A percentile compares a stretch with the other conserved stretches of the same genome.
Conservation (phyloP, 2,888 invertebrate species). For the Callyntrura sp. region DNA sequence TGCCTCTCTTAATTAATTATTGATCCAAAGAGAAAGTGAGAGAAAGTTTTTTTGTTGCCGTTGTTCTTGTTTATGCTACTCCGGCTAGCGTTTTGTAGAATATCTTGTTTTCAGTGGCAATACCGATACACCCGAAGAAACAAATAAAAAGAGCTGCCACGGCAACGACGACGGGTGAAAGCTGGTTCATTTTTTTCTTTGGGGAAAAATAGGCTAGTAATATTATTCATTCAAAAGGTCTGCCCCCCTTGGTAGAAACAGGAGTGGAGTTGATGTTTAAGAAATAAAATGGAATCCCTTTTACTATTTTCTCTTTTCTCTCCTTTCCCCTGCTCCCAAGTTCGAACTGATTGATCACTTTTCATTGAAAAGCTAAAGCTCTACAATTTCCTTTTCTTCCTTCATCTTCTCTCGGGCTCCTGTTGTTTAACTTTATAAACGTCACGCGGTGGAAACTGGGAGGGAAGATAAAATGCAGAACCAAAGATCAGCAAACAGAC, state of each 20-base stretch:
- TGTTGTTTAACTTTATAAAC: background rate
- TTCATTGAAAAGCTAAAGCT: background rate
- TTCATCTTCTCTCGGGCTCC: background rate
- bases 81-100: no score
- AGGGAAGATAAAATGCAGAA: background rate
- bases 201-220: no score
- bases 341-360: conserved; percentile 2
- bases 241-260: background rate
- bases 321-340: no score
- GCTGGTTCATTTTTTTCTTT: no score
- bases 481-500: background rate
- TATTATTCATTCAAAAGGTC: no score
- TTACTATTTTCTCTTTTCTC: background rate
- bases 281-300: background rate
- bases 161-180: no score
- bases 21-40: conserved; percentile 34
- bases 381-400: background rate
- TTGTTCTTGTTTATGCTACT: background rate
- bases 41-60: background rate
- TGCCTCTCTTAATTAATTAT: conserved; percentile 69
- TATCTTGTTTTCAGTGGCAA: no score
- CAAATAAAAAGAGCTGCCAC: no score
- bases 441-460: background rate
- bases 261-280: no score
- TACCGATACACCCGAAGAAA: no score